Conservation (phyloP, 2,888 invertebrate genomes). For the Dendrolimus houi region DNA sequence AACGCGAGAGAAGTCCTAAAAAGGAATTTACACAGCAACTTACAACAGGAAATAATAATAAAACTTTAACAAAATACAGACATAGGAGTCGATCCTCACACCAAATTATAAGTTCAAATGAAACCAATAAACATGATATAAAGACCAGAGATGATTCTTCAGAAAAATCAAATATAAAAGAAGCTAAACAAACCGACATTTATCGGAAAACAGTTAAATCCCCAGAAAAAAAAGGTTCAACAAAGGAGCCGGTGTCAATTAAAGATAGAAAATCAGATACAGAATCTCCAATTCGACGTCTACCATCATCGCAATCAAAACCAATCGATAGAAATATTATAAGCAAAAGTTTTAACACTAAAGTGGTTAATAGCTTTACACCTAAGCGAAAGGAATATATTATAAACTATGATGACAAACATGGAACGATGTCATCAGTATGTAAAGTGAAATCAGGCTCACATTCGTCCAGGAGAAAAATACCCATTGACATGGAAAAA, state of each 20-base stretch:
- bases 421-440: constrained; percentile 64
- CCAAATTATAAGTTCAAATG: constrained; percentile 12
- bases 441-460: constrained; percentile 50
- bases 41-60: constrained; percentile 4
- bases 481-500: constrained; percentile 33
- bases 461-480: constrained; percentile 35
- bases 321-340: constrained; percentile 16
- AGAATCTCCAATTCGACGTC: not conserved
- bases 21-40: constrained; percentile 8
- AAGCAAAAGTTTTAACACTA: constrained; percentile 20
- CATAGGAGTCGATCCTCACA: constrained; percentile 21
- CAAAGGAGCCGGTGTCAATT: not conserved
- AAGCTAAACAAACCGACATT: not conserved
- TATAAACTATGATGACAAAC: constrained; percentile 67
- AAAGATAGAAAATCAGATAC: not conserved
- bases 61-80: constrained; percentile 14
- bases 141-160: constrained; percentile 1
- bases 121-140: constrained; percentile 9
- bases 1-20: not conserved
- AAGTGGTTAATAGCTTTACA: constrained; percentile 23
- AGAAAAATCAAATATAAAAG: not conserved
- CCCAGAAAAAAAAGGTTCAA: not conserved
- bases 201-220: not conserved
- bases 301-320: constrained; percentile 8
- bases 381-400: constrained; percentile 54